Base-by-base conservation (phyloP, 2,113 vertebrate species). In the Platichthys stellatus region DNA sequence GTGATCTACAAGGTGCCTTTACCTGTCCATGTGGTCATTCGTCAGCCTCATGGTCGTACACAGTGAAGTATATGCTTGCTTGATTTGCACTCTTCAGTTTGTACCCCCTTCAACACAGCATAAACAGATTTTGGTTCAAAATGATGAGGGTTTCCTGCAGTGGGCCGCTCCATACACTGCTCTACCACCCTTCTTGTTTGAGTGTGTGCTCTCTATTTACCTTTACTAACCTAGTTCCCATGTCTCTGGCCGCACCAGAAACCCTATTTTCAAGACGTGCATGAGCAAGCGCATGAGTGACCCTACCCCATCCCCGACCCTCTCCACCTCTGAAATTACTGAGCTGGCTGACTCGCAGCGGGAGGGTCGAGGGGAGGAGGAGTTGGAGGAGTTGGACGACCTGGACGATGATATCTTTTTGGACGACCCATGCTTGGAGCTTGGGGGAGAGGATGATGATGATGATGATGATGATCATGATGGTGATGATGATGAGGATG, bases 231-330 rank as follows among this genome's bases (percentile, higher is more conserved):
- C 91, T 85, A 95, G 96, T 95, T 96, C 96, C 95, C 96, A 93
- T 97, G 94, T 96, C 95, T 97, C 95, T 96, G 97, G 97, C 95
- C 96, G 95, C 94, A 95, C 94, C 96, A 98, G 97, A 96, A 96
- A 96, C 95, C 96, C 96, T 94, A 95, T 99, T 96, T 99, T 99
- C 95, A 96, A 96, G 96, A 96, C 97, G 94, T 99, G 98, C 97
- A 98, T 98, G 97, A 98, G 97, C 93, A 95, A 98, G 94, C 96
- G 96, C 96, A 97, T 96, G 95, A 97, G 97, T 94, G 97, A 98
- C 95, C 96, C 96, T 91, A 97, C 96, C 95, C 97, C 97, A 88
- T 98, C 98, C 96, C 97, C 98, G 93, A 96, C 97, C 95, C 96
- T 93, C 95, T 99, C 98, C 93, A 97, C 93, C 96, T 98, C 98